Conservation (phyloP, 2,113 vertebrate genomes). For the Macroglossus sobrinus region DNA sequence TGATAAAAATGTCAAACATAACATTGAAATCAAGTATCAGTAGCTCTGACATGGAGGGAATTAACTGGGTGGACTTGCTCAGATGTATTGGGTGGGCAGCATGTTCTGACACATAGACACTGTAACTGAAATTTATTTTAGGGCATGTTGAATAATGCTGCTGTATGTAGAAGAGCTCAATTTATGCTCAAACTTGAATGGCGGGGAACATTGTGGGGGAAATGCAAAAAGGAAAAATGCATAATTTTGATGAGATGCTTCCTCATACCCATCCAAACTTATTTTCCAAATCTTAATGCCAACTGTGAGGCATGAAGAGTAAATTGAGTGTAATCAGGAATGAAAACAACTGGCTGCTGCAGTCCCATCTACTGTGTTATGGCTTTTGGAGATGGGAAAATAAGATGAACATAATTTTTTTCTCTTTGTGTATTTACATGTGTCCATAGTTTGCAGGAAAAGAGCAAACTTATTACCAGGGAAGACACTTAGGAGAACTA, state of each 20-base stretch:
- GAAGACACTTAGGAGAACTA: constrained; percentile 85
- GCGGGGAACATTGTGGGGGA: neutral
- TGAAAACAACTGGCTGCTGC: neutral
- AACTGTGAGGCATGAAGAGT: constrained; percentile 15
- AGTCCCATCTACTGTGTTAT: neutral
- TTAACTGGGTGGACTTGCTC: neutral
- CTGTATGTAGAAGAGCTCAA: neutral
- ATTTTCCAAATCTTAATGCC: constrained; percentile 43
- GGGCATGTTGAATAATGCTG: neutral
- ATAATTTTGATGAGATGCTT: constrained; percentile 11
- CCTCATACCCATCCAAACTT: constrained; percentile 43
- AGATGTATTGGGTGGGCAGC: neutral
- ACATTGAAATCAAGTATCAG: neutral
- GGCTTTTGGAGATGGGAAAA: constrained; percentile 53
- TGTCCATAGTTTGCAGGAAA: constrained; percentile 84
- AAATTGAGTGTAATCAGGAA: constrained; percentile 5
- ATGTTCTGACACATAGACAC: neutral
- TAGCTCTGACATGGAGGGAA: neutral
- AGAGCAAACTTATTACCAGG: constrained; percentile 96
- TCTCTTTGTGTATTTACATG: neutral
- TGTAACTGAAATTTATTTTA: neutral
- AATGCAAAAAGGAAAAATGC: constrained; percentile 6
- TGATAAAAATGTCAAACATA: neutral
- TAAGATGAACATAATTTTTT: constrained; percentile 41
- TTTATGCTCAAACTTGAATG: neutral